These are phyloP conservation scores for Poeciliopsis gracilis DNA, from an alignment of 2,797 vertebrate species.

Conservation along the genomic window DNA sequence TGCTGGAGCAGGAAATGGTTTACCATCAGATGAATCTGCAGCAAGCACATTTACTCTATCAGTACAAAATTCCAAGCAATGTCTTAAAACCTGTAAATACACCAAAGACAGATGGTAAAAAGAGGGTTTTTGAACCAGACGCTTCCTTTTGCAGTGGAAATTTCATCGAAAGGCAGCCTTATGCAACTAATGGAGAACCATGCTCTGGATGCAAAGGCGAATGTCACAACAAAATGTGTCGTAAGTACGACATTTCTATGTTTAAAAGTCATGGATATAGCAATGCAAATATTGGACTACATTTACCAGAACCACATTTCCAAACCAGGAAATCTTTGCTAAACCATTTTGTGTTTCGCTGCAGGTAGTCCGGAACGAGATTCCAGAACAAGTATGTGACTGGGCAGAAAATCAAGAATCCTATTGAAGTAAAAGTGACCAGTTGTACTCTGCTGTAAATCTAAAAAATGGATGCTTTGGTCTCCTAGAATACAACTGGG, in stretches of 20 bases:
- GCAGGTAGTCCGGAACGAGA: constrained; percentile 77
- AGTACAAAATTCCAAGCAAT: background rate
- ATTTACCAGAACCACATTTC: background rate
- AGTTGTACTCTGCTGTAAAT: background rate
- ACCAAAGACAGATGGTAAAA: background rate
- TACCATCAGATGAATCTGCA: background rate
- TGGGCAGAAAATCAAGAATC: background rate
- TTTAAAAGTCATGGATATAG: background rate
- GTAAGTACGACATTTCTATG: constrained; percentile 44
- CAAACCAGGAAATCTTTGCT: background rate
- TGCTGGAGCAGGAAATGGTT: background rate
- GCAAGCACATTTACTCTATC: background rate
- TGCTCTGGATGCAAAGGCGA: constrained; percentile 38
- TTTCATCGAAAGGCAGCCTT: background rate
- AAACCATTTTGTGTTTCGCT: background rate
- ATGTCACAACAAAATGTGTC: constrained; percentile 37
- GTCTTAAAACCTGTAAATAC: background rate
- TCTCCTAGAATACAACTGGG: constrained; percentile 61
- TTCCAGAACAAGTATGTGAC: constrained; percentile 42
- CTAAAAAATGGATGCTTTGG: background rate
- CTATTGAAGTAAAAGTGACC: background rate
- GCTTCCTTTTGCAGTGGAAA: constrained; percentile 53
- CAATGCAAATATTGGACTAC: no score
- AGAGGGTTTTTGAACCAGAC: background rate
- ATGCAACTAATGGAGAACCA: rapidly evolving